Percentiles rank a stretch among this genome's conserved stretches.
Conservation (phyloP, 2,113 vertebrate genomes). For the Barnardius zonarius region DNA sequence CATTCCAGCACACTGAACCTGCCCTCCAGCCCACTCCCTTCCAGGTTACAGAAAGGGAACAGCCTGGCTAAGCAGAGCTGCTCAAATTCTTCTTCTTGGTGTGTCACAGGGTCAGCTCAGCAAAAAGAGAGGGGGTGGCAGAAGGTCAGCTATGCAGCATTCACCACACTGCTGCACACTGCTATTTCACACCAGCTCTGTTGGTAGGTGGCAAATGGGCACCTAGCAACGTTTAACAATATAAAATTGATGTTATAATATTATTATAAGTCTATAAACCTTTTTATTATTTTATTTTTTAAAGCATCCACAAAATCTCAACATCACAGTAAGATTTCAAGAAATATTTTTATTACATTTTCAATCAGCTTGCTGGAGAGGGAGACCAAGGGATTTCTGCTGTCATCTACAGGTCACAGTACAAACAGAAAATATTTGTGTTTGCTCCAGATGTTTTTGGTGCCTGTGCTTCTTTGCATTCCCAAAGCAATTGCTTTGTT, state of each 20-base stretch:
- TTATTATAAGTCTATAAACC: not conserved
- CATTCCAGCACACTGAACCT: not conserved
- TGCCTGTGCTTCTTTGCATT: not conserved
- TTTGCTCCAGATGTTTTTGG: slow-evolving; percentile 44
- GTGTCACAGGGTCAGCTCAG: not conserved
- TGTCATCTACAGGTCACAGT: slow-evolving; percentile 24
- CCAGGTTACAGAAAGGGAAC: not conserved
- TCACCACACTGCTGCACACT: fast-evolving
- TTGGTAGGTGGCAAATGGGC: fast-evolving
- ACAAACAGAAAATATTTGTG: not conserved
- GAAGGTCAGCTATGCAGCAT: not conserved
- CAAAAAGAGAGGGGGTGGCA: not conserved
- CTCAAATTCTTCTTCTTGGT: not conserved
- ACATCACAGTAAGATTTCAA: not conserved
- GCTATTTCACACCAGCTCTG: not conserved
- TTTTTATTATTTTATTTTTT: not conserved
- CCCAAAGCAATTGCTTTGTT: slow-evolving; percentile 39
- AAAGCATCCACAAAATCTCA: not conserved
- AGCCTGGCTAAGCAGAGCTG: not conserved
- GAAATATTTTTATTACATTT: not conserved
- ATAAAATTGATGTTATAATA: not conserved
- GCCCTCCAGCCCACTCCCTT: not conserved
- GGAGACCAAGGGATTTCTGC: not conserved
- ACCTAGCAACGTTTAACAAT: not conserved
- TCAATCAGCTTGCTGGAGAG: not conserved